Conservation (phyloP, 2,888 invertebrate genomes). For the Phortica magna region DNA sequence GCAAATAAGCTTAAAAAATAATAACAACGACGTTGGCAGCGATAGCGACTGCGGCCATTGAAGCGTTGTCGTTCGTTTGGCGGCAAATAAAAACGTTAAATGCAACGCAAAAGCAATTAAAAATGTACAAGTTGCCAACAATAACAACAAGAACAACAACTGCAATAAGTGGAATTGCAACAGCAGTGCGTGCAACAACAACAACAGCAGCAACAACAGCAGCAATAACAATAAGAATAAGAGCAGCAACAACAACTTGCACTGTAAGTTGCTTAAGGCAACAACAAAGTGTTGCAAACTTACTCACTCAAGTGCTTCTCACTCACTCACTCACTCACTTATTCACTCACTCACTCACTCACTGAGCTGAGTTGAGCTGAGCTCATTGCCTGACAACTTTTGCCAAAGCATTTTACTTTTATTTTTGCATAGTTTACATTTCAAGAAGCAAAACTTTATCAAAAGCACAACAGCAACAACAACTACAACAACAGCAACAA, state of each 20-base stretch:
- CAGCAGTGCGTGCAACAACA: not conserved
- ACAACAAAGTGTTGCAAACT: too few relatives aligned
- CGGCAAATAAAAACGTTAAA: not conserved
- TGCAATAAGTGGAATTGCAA: not conserved
- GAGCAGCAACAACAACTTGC: not conserved
- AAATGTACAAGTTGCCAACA: conserved; percentile 18
- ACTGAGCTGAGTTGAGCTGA: too few relatives aligned
- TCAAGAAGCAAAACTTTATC: not conserved
- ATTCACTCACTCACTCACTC: too few relatives aligned
- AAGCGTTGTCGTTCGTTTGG: too few relatives aligned
- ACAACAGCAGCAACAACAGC: not conserved
- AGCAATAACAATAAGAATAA: not conserved
- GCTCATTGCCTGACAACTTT: too few relatives aligned
- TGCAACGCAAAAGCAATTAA: conserved; percentile 19
- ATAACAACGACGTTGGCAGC: not conserved
- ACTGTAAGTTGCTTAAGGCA: too few relatives aligned
- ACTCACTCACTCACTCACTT: too few relatives aligned
- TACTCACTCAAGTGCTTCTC: too few relatives aligned
- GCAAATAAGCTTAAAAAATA: not conserved
- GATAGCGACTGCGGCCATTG: not conserved
- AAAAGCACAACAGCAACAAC: not conserved
- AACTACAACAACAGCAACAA: not conserved
- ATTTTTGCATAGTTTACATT: not conserved
- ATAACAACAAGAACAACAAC: conserved; percentile 1
- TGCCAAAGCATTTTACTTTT: too few relatives aligned